Evolutionary conservation across 2,888 invertebrate species (phyloP), one percentile per base, ranked within the genome.

Genomic region (Odontothrips loti): DNA sequence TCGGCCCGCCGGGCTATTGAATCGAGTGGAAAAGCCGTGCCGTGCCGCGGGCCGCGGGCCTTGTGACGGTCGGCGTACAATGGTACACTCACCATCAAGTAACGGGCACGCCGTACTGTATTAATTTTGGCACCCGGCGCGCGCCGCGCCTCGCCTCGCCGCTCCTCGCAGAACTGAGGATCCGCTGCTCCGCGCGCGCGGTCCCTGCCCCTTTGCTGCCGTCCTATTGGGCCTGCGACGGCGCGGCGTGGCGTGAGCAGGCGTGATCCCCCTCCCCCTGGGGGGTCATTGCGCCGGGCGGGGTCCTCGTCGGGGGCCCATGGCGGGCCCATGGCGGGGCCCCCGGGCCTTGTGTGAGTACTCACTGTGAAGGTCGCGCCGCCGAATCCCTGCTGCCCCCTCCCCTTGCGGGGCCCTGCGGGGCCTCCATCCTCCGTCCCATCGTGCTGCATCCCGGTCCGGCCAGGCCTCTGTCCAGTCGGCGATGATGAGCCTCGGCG

Each of bases 51-150:
- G 63, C n/a, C 68, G 68, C 68, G 68, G 58, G n/a, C 68, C 23
- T 27, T 27, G 68, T 8, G 27, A 23, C 68, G 68, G 68, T 11
- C 27, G 23, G 68, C 2, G 68, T 23, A n/a, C 68, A 23, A 63
- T 23, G 68, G 68, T 68, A 75, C 68, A 27, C 68, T 75, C 68
- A 4, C n/a, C 68, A 43, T 75, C 27, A 27, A 27, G 10, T 75
- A 75, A 75, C 68, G 68, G 68, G 23, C 68, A 75, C 68, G 68
- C 27, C 68, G 23, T 27, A 75, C 68, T 75, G 68, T 75, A 75
- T 75, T 75, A 75, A 75, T 75, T 75, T 75, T 75, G 68, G 68
- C 68, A 75, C 23, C 68, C 68, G 68, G 23, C n/a, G 58, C 34
- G 34, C 34, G 34, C 34, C 34, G 2, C 34, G 34, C 34, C 34